Evolutionary conservation across 1,140 invertebrate genomes (phyloP), one percentile per base, ranked within the genome.

Genomic region (Pseudoatta argentina): DNA sequence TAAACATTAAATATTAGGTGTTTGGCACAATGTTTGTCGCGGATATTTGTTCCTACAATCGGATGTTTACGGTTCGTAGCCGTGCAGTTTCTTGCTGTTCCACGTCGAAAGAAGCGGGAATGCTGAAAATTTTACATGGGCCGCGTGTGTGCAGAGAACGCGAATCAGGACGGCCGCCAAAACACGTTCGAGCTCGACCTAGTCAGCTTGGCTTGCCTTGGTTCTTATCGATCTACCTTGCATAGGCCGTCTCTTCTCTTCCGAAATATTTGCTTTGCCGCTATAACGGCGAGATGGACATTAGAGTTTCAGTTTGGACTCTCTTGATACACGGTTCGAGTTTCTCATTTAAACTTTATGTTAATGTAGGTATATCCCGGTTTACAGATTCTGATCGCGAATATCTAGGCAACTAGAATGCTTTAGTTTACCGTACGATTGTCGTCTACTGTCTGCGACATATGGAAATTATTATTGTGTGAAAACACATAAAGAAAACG

Each of bases 171-270:
- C 69, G 16, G 79, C 79, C 67, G 55, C 67, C 79, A 83, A 83
- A 83, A 83, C 79, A 83, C 55, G 14, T 83, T 75, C 79, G 79
- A 83, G 79, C 44, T 75, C 79, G 79, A 75, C 79, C 79, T 83
- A 83, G 79, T 83, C 69, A 83, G 79, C 79, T 73, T 39, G 79
- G 69, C 69, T 69, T 73, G 79, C 79, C 69, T 83, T 83, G 67
- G 79, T 83, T 83, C 79, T 83, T 83, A 83, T 83, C 79, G 79
- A 83, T 83, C 79, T 24, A 63, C 69, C 55, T 75, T 75, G 79
- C 55, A 83, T 75, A 83, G 79, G 79, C 79, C 44, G 39, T 83
- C 69, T 83, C 39, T 24, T 73, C 34, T 73, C 79, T 83, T 83
- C 69, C 79, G 79, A 83, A 82, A 73, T 73, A 83, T 83, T 83